Evolutionary conservation across 2,113 vertebrate species (phyloP), one percentile per base, ranked within the genome.

Genomic region (Cromileptes altivelis): DNA sequence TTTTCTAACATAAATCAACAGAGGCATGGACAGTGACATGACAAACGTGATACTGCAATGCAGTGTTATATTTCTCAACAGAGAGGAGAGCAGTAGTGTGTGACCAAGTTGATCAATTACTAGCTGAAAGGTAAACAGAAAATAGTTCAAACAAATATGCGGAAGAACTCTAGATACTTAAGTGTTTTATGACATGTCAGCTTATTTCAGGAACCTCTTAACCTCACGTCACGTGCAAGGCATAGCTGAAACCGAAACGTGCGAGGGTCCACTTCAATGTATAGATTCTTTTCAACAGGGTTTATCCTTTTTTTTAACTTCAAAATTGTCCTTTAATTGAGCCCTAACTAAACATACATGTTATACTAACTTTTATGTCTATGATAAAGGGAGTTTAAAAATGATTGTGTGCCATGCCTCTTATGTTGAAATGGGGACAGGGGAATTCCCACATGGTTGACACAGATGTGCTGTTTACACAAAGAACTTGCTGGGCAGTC

Each of bases 141-240:
- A 37, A 55, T 7, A 23, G 23, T 56, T 50, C 0, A 21, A n/a
- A 64, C 14, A 75, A 69, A 57, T 37, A 53, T 52, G 37, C 2
- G 0, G 5, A 55, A 74, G 21, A 42, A 45, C 55, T 18, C 23
- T 11, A 40, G 63, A 68, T 53, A 56, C 40, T 64, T 0, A 60
- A 79, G 15, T 37, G 49, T 76, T 90, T 87, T 89, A 93, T 86
- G 72, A 71, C 62, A 40, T 70, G 81, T 87, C 80, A 60, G 23
- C 75, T 85, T 77, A 64, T 92, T 88, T 88, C 27, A 65, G 73
- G 74, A 87, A 78, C 61, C 9, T 67, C 12, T 70, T 62, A 21
- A 73, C n/a, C 6, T 70, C 60, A 52, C 67, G 71, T 82, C 78
- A 89, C 14, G 18, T 86, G 70, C 56, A 71, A 25, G 63, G 37